Base-by-base conservation (phyloP, 2,113 vertebrate genomes). In the Cyanocitta stelleri region DNA sequence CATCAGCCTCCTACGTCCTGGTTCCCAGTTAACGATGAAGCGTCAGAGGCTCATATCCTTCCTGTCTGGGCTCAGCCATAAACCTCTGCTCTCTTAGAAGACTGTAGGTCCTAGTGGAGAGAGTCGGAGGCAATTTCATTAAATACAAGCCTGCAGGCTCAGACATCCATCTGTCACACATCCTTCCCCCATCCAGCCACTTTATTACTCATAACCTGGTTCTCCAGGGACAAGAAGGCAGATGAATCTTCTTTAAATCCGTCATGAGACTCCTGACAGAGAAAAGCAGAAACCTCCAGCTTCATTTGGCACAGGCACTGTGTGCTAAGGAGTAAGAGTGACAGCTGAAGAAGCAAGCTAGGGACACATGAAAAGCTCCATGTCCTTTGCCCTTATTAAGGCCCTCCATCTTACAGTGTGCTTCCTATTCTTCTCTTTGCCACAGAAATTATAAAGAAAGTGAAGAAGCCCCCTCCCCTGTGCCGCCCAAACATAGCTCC, bases 381-480 rank as follows among this genome's bases (percentile, higher is more conserved):
- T 16, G 16, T 55, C 21, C 6, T 72, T 72, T 35, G 7, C 1
- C 11, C 13, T 5, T 16, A 6, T 12, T 11, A 43, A 83, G 22
- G n/a, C 12, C 13, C 6, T 35, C 11, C 18, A 23, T 51, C n/a
- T 75, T 48, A 49, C 29, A 49, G 3, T 0, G 2, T 37, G 27
- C 18, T 83, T 83, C 21, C 19, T 12, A 7, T 56, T 93, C n/a
- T 44, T 91, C 37, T 95, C 43, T 87, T 54, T 51, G 73, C 44
- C 55, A 26, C 96, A 99, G 98, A 99, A 98, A 99, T 99, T 64
- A 98, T 99, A 90, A 97, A 98, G 81, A 99, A 98, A 94, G 98
- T 99, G 93, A 99, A 98, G 98, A 99, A 98, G 69, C 98, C 98
- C 55, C 98, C 98, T 41, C 98, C 98, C 5, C 97, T 99, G 96